These are phyloP conservation scores for Argyra leucocephala DNA, from an alignment of 2,888 invertebrate species.

Conservation along the genomic window DNA sequence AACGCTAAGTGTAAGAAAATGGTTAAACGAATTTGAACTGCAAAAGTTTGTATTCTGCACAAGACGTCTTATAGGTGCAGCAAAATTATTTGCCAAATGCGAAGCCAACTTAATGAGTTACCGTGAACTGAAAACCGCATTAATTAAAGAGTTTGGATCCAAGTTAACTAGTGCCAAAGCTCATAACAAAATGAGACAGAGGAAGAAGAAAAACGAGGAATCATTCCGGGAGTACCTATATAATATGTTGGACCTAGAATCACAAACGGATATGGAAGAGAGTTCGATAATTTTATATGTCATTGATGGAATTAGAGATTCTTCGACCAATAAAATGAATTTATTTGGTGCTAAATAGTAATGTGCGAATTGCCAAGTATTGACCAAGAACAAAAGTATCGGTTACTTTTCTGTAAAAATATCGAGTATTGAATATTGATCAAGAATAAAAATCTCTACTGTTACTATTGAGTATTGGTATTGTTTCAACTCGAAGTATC, in stretches of 20 bases:
- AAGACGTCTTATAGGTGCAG: too few species aligned
- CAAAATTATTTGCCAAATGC: too few species aligned
- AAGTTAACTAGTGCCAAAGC: background rate
- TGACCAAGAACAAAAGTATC: too few species aligned
- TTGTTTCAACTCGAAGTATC: too few species aligned
- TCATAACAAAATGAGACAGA: constrained; percentile 5
- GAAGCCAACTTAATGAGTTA: background rate
- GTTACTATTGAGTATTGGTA: too few species aligned
- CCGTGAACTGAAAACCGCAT: background rate
- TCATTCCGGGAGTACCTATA: constrained; percentile 12
- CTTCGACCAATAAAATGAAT: constrained; percentile 10
- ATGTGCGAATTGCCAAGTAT: too few species aligned
- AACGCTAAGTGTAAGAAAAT: background rate
- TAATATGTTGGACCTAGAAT: constrained; percentile 10
- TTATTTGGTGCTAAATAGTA: constrained; percentile 11
- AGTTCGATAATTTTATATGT: constrained; percentile 13
- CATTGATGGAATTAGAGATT: constrained; percentile 13
- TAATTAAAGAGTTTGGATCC: background rate
- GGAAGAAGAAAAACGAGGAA: constrained; percentile 11
- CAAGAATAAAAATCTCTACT: too few species aligned
- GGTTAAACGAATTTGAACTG: background rate
- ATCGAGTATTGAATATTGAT: too few species aligned
- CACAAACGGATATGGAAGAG: constrained; percentile 9
- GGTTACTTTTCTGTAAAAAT: too few species aligned
- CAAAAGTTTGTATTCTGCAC: too few species aligned